Evolutionary conservation across 2,888 invertebrate species (phyloP).

Genomic region (Omphaloscelis lunosa): DNA sequence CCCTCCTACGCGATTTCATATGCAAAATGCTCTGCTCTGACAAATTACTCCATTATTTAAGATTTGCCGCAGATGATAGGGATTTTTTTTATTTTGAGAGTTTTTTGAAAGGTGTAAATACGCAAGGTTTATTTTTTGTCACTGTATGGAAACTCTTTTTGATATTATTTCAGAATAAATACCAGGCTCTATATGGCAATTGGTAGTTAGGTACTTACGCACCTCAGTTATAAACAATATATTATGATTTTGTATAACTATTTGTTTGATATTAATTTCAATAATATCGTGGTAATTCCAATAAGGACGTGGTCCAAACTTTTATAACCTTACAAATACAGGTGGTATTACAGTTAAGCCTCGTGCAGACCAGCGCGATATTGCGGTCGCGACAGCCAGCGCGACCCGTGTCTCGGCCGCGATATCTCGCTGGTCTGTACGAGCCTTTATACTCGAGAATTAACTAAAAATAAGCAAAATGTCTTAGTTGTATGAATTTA

Average conservation of each 20-base stretch:
- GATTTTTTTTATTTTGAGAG: conserved; percentile 76
- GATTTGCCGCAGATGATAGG: conserved; percentile 84
- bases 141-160: background rate
- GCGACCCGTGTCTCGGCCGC: no score
- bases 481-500: no score
- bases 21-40: conserved; percentile 85
- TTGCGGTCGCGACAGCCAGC: no score
- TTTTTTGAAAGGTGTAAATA: conserved; percentile 10
- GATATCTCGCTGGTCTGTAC: no score
- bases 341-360: no score
- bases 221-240: no score
- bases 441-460: no score
- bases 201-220: no score
- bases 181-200: background rate
- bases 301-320: background rate
- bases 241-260: background rate
- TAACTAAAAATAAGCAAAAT: no score
- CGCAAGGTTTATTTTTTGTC: background rate
- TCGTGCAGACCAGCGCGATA: no score
- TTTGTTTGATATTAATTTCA: background rate
- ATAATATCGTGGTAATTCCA: background rate
- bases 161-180: background rate
- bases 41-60: conserved; percentile 87
- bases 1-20: conserved; percentile 83
- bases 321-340: no score